Base-by-base conservation (phyloP, 2,797 vertebrate species). In the Phrynocephalus forsythii region DNA sequence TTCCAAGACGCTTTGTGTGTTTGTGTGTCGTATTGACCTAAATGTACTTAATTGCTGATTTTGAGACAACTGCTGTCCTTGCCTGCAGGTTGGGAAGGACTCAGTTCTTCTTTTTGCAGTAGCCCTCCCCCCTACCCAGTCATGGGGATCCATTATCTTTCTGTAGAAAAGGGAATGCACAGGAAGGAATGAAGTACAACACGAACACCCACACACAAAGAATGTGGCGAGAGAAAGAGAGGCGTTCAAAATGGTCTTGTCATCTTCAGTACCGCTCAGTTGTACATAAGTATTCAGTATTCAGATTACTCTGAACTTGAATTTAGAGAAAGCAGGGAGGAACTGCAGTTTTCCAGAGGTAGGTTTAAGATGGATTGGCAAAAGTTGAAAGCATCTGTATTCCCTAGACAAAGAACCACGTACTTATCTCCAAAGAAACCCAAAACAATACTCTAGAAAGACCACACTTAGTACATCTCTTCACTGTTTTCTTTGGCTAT, bases 401-500 rank as follows among this genome's bases (percentile, higher is more conserved):
- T 44, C 24, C 18, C 72, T 77, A 4, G 9, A 38, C 38, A 75
- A 67, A 67, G 67, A 68, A 68, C 44, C 56, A 28, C 68, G 60
- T 50, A 77, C 24, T 69, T 67, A 38, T 44, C 30, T 75, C 72
- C 66, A 3, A 63, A 66, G 48, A 26, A 75, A 52, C 30, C 3
- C 16, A 69, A 30, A 30, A 69, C 56, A 7, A 75, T 50, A 33
- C 1, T 67, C 8, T 26, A 67, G 24, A 76, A 84, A 48, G 1
- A 1, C 7, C 24, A 15, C 50, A 24, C 20, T 10, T 77, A 38
- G 28, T 28, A 66, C 1, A 66, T 48, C 26, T 78, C 76, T 71
- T 26, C 22, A 4, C n/a, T 77, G 48, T 60, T n/a, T n/a, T 48
- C 50, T 66, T 56, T 87, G n/a, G n/a, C 3, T 82, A 87, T 87